A percentile compares a stretch with the other conserved stretches of the same genome.
phyloP scores from a whole-genome alignment of 2,888 invertebrate genomes.

The Epinotia demarniana region DNA sequence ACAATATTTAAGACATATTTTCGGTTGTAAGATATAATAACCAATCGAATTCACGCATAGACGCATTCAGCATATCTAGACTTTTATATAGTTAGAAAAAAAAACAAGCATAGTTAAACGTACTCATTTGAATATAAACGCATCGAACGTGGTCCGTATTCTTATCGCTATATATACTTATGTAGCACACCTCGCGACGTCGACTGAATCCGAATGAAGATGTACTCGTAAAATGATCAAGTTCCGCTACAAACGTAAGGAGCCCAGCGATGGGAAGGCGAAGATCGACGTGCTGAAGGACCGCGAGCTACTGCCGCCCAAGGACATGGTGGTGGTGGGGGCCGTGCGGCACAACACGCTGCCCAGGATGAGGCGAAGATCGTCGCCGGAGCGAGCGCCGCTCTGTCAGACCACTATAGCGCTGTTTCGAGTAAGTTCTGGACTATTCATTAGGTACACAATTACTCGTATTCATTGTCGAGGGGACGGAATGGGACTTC shows the following conservation, averaged over 20 bases:
- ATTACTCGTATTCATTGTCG: no score
- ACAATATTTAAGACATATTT: neutral
- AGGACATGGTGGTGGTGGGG: slow-evolving; percentile 74
- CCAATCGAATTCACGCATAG: neutral
- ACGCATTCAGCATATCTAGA: neutral
- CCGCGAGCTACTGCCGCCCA: slow-evolving; percentile 76
- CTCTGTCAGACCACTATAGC: slow-evolving; percentile 71
- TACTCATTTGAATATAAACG: slow-evolving; percentile 69
- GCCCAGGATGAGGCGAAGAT: slow-evolving; percentile 67
- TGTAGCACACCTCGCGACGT: slow-evolving; percentile 71
- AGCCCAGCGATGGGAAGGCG: slow-evolving; percentile 72
- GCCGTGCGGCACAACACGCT: slow-evolving; percentile 78
- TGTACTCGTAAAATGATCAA: slow-evolving; percentile 82
- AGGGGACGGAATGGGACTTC: no score
- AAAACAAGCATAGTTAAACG: slow-evolving; percentile 61
- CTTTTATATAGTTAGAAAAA: slow-evolving; percentile 3
- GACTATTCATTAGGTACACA: no score
- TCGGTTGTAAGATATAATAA: neutral
- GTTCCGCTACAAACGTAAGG: slow-evolving; percentile 87
- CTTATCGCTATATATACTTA: slow-evolving; percentile 69
- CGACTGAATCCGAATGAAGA: slow-evolving; percentile 65
- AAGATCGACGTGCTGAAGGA: slow-evolving; percentile 78
- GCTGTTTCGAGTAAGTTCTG: slow-evolving; percentile 78
- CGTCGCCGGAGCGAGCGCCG: slow-evolving; percentile 60
- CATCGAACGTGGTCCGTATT: slow-evolving; percentile 76